Base-by-base conservation (phyloP, 1,140 invertebrate genomes). In the Musca vetustissima region DNA sequence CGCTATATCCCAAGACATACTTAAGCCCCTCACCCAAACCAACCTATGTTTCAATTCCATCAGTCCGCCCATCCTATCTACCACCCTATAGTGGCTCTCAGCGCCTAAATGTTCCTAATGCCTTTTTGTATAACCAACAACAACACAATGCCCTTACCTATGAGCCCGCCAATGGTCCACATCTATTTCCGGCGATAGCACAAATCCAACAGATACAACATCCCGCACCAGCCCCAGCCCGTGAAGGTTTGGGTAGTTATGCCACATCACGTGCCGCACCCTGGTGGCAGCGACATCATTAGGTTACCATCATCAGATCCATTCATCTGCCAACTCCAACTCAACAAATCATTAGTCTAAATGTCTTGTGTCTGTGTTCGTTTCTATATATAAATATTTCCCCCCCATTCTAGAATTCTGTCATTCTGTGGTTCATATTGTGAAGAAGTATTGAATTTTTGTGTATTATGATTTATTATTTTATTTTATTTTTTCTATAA, bases 71-170 rank as follows among this genome's bases (percentile, higher is more conserved):
- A 36, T 71, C 24, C 21, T 80, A 80, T 47, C 43, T 80, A 64
- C 78, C 78, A 1, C 71, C 73, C 8, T 61, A 64, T 21, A 28
- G 53, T 43, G 24, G n/a, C 14, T 53, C 36, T 3, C 67, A 65
- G 47, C 59, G 36, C 13, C 11, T 25, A 0, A 74, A 78, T 55
- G 71, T 75, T 61, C 77, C 81, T 55, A 83, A 81, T 67, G 79
- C 80, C 0, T 83, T 74, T 66, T 73, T 81, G 0, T 82, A 78
- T 70, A 83, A 81, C 64, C 78, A 82, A 69, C 78, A 82, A 69
- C 78, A 82, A 70, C 36, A 43, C 11, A 83, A 82, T 49, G 79
- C 78, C 9, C 70, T 83, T 24, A 77, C 74, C 66, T 82, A 80
- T 19, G 78, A 83, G 53, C 76, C 78, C n/a, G 76, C 78, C 22